Evolutionary conservation across 2,888 invertebrate species (phyloP).

Genomic region (Sturmia bella): DNA sequence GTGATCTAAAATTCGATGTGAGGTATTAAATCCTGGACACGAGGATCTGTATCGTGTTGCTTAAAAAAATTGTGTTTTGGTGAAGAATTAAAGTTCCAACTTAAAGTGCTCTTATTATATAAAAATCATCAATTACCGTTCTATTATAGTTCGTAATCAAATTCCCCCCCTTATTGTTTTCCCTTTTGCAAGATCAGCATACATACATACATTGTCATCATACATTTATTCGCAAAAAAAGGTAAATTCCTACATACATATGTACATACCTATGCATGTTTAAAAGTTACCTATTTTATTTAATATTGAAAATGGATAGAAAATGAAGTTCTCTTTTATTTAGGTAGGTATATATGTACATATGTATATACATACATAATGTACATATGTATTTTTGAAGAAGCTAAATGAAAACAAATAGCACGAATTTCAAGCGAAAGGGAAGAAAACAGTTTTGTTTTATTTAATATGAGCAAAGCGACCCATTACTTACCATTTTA

Average conservation of each 20-base stretch:
- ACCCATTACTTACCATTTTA: conserved; percentile 44
- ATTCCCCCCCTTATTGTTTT: conserved; percentile 31
- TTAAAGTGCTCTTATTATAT: conserved; percentile 75
- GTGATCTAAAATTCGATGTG: conserved; percentile 30
- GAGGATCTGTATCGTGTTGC: conserved; percentile 79
- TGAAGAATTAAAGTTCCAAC: conserved; percentile 60
- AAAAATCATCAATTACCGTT: conserved; percentile 31
- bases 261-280: too few relatives aligned
- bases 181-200: conserved; percentile 4
- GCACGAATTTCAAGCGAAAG: conserved; percentile 22
- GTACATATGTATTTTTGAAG: too few relatives aligned
- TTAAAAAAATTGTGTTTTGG: not conserved
- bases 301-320: too few relatives aligned
- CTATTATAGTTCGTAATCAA: not conserved
- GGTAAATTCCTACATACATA: too few relatives aligned
- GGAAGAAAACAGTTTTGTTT: conserved; percentile 18
- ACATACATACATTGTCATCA: too few relatives aligned
- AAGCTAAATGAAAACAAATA: not conserved
- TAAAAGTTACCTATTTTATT: too few relatives aligned
- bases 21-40: conserved; percentile 74
- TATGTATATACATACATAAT: too few relatives aligned
- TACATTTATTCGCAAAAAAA: conserved; percentile 1
- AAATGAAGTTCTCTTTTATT: too few relatives aligned
- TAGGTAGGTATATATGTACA: too few relatives aligned
- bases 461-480: conserved; percentile 48